Conservation (phyloP, 1,140 invertebrate species). For the Leptopilina clavipes region DNA sequence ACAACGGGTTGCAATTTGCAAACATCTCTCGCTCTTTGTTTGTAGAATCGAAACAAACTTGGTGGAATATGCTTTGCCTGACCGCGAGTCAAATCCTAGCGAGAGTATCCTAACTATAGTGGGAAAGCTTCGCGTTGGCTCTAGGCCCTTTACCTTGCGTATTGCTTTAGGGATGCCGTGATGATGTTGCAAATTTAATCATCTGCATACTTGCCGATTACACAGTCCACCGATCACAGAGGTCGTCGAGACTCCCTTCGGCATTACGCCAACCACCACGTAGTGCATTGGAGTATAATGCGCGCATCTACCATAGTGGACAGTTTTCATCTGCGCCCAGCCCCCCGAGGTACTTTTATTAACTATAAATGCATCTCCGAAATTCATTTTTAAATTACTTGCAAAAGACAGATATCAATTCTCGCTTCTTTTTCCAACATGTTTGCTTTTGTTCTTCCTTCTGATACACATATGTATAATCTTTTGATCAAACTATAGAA, state of each 20-base stretch:
- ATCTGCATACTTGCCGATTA: conserved; percentile 77
- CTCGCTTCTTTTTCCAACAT: no score
- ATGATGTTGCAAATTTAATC: conserved; percentile 77
- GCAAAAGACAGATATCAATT: no score
- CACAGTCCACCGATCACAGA: conserved; percentile 74
- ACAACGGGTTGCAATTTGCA: no score
- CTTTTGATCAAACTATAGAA: no score
- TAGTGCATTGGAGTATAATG: neutral
- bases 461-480: no score
- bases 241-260: conserved; percentile 64
- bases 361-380: neutral
- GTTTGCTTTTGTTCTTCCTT: no score
- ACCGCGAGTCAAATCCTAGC: conserved; percentile 66
- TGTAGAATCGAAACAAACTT: conserved; percentile 45
- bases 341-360: neutral
- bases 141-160: conserved; percentile 61
- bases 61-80: conserved; percentile 61
- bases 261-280: conserved; percentile 40
- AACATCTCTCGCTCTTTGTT: neutral
- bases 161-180: conserved; percentile 69
- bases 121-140: conserved; percentile 50
- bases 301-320: conserved; percentile 3
- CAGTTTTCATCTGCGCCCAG: neutral
- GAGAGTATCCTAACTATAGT: conserved; percentile 57
- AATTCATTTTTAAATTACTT: no score